Evolutionary conservation across 1,140 invertebrate genomes (phyloP), one percentile per base, ranked within the genome.

Genomic region (Drosophila mojavensis): DNA sequence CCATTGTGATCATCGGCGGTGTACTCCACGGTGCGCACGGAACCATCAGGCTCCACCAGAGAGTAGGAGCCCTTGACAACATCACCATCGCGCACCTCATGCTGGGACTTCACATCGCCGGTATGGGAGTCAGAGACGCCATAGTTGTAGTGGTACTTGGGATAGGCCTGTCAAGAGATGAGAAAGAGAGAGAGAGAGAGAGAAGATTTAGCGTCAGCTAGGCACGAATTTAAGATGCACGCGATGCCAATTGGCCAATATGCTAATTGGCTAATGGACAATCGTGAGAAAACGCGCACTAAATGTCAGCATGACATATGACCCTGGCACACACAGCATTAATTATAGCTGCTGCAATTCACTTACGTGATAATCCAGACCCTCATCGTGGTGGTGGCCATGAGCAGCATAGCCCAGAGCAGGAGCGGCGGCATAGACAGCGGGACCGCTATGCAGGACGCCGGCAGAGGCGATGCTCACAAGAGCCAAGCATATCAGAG

Each of bases 1-100:
- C 95, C 95, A 73, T 94, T 95, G 80, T 95, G 94, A 68, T 95
- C 94, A 86, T 96, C 95, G 11, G 95, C 95, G 2, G 94, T 95
- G 89, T 96, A 96, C 78, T 95, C 94, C 48, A 96, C 95, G 58
- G 91, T 94, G 47, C 94, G 92, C 68, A 94, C 93, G 4, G 93
- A 93, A 58, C 94, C 94, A 63, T 95, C 94, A n/a, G 94, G 93
- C 74, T 94, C 94, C 3, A 94, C 93, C 17, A 94, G 90, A 6
- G 94, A 94, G 90, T 94, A 94, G 84, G 94, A 93, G 56, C 94
- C 94, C 78, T 93, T 94, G 39, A 94, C 94, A n/a, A 93, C 93
- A 81, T 94, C 94, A 24, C 94, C 94, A 39, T 94, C 93, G 41
- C 94, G 92, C 50, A 93, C 93, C 91, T 95, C 95, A 69, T 94